Base-by-base conservation (phyloP, 2,888 invertebrate species). In the Ectemnius continuus region DNA sequence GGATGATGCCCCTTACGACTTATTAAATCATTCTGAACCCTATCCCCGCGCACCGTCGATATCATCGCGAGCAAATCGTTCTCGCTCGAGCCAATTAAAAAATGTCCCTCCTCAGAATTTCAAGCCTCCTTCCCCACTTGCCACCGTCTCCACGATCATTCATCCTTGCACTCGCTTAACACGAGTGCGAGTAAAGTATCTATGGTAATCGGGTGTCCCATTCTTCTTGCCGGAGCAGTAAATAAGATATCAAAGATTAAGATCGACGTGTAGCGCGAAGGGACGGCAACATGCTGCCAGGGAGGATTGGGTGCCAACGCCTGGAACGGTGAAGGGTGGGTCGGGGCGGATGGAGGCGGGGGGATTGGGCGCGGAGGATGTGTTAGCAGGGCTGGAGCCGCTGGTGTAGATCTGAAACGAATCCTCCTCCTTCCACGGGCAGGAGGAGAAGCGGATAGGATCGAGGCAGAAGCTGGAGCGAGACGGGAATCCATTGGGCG, bases 11-110 rank as follows among this genome's bases (percentile, higher is more conserved):
- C 82, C 87, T 87, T 87, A 83, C 83, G 83, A 86, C 85, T 86
- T 88, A 88, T 88, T 88, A 88, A 88, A 88, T 88, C 86, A 88
- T 87, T 84, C 83, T 83, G 76, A 72, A 75, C 78, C 78, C 36
- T 11, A 36, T 36, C 36, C 36, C 36, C 36, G 36, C 11, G 36
- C 6, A 36, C 8, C 8, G 1, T 36, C 36, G 36, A 36, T 36
- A 36, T 36, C 36, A 36, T 36, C 36, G 36, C 36, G 36, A 36
- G 36, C 8, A 36, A 36, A 36, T 11, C 23, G 23, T 20, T 20
- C 8, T 20, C 8, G 36, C 36, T 36, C 36, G 36, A 36, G 36
- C 36, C 36, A 36, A 36, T 36, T 36, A 36, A 36, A 36, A 36
- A 36, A 36, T 8, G 1, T 36, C 23, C 23, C 3, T 23, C 23